These are phyloP conservation scores for Periophthalmus modestus DNA, from an alignment of 2,113 vertebrate genomes.

Conservation along the genomic window DNA sequence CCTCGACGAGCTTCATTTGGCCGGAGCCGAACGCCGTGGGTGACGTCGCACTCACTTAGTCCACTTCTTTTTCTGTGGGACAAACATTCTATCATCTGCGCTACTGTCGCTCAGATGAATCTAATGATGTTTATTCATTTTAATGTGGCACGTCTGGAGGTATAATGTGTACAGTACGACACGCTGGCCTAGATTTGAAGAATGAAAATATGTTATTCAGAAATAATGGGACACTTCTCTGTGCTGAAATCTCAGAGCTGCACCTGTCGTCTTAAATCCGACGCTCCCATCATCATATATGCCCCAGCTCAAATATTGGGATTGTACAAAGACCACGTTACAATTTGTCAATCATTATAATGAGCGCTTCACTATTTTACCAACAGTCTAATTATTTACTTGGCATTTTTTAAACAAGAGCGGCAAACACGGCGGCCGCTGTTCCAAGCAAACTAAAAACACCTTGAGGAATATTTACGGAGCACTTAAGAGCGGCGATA, in stretches of 20 bases:
- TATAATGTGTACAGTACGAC: background rate
- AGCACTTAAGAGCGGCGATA: slow-evolving; percentile 51
- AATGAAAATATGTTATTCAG: slow-evolving; percentile 3
- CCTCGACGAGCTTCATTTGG: too few species aligned
- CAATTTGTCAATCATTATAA: slow-evolving; percentile 51
- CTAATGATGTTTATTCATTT: background rate
- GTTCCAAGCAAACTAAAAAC: slow-evolving; percentile 55
- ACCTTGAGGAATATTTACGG: slow-evolving; percentile 62
- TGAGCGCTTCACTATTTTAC: slow-evolving; percentile 35
- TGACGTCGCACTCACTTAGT: too few species aligned
- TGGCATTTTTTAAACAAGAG: slow-evolving; percentile 48
- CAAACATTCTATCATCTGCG: too few species aligned
- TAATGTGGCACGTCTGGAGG: background rate
- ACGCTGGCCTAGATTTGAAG: background rate
- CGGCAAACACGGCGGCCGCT: slow-evolving; percentile 26
- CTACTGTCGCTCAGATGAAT: background rate
- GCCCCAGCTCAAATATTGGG: slow-evolving; percentile 18
- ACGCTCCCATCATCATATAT: slow-evolving; percentile 29
- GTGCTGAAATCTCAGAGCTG: slow-evolving; percentile 8
- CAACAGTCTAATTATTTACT: slow-evolving; percentile 43
- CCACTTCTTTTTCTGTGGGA: too few species aligned
- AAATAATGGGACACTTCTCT: slow-evolving; percentile 12
- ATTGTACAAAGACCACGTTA: slow-evolving; percentile 27
- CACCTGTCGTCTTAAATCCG: slow-evolving; percentile 22
- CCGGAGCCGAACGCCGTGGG: too few species aligned